Conservation (phyloP, 2,113 vertebrate genomes). For the Amia ocellicauda region DNA sequence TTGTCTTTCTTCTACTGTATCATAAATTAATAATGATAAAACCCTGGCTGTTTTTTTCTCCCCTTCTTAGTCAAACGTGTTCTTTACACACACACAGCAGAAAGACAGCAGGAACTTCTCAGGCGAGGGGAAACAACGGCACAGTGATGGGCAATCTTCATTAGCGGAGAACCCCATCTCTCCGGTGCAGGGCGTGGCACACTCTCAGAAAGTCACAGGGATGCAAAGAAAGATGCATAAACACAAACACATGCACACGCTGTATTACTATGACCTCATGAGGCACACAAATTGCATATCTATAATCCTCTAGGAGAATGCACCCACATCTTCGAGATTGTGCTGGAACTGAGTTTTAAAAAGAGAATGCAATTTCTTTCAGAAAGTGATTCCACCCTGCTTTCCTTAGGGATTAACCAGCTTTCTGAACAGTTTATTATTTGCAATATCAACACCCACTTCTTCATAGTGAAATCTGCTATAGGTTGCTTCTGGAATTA, state of each 20-base stretch:
- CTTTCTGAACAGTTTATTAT: conserved; percentile 19
- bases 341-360: conserved; percentile 4
- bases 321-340: conserved; percentile 9
- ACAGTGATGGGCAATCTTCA: not conserved
- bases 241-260: not conserved
- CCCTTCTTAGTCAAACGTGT: not conserved
- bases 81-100: not conserved
- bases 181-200: too few species aligned
- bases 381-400: not conserved
- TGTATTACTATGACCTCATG: not conserved
- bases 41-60: not conserved
- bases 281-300: conserved; percentile 10
- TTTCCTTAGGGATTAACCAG: conserved; percentile 2
- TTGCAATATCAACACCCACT: too few species aligned
- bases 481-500: too few species aligned
- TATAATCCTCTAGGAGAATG: conserved; percentile 8
- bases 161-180: too few species aligned
- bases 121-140: not conserved
- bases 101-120: not conserved
- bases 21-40: conserved; percentile 20
- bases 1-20: conserved; percentile 1
- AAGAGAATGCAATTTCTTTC: conserved; percentile 16
- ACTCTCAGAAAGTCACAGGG: conserved; percentile 2
- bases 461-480: too few species aligned
- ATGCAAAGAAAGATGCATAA: not conserved